Conservation (phyloP, 2,888 invertebrate genomes). For the Bedellia somnulentella region DNA sequence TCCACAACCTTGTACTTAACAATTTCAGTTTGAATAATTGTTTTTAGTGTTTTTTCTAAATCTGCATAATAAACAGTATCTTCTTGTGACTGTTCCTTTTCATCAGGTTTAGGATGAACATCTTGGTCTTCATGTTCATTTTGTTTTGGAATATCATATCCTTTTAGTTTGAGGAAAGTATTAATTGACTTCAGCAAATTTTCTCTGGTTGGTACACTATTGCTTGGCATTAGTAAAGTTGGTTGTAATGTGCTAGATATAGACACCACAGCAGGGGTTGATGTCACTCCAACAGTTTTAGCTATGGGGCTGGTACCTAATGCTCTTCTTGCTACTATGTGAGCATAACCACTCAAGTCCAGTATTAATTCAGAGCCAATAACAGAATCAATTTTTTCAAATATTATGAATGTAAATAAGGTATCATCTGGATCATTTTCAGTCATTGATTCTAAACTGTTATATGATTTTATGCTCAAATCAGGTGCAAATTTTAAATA, state of each 20-base stretch:
- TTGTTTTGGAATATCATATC: constrained; percentile 34
- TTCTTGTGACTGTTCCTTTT: constrained; percentile 9
- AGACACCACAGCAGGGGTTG: constrained; percentile 59
- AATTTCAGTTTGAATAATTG: constrained; percentile 83
- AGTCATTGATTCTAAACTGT: constrained; percentile 51
- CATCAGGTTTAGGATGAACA: too few species aligned
- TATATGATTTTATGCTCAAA: constrained; percentile 59
- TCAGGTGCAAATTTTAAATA: constrained; percentile 64
- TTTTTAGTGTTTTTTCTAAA: constrained; percentile 83
- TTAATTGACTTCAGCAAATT: constrained; percentile 51
- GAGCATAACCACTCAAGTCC: constrained; percentile 61
- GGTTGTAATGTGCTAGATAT: constrained; percentile 35
- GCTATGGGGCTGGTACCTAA: constrained; percentile 57
- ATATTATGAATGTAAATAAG: constrained; percentile 65
- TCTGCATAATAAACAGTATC: constrained; percentile 82
- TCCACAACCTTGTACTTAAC: constrained; percentile 67
- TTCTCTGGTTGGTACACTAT: constrained; percentile 26
- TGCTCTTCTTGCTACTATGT: constrained; percentile 62
- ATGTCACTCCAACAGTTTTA: constrained; percentile 35
- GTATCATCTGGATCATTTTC: constrained; percentile 44
- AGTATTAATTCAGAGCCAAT: constrained; percentile 68
- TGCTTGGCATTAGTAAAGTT: constrained; percentile 32
- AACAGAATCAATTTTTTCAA: constrained; percentile 65
- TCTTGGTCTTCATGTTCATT: constrained; percentile 10
- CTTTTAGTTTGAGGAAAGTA: constrained; percentile 47